Evolutionary conservation across 2,888 invertebrate genomes (phyloP).

Genomic region (Chloroclystis v-ata): DNA sequence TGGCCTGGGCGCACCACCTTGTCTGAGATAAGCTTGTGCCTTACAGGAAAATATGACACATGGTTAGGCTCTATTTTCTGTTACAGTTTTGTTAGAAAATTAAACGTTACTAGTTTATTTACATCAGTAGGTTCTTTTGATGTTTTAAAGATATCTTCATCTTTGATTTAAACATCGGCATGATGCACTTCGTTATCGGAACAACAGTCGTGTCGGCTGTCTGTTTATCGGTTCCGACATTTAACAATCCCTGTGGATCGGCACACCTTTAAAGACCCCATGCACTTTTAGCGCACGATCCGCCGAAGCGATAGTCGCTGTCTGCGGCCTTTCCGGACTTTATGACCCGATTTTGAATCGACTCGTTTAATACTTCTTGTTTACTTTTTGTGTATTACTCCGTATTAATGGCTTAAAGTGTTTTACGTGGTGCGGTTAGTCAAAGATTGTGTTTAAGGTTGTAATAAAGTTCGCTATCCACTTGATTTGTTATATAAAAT

Average conservation of each 20-base stretch:
- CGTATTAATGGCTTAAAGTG: too few relatives aligned
- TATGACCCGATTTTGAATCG: slow-evolving; percentile 2
- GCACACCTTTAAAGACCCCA: slow-evolving; percentile 22
- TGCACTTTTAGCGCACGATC: slow-evolving; percentile 12
- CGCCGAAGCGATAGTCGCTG: slow-evolving; percentile 4
- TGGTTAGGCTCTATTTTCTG: neutral
- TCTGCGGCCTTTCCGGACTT: neutral
- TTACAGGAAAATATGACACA: neutral
- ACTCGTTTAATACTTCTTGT: neutral
- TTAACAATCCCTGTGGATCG: slow-evolving; percentile 24
- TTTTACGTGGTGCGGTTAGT: too few relatives aligned
- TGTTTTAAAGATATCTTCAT: neutral
- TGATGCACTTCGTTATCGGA: slow-evolving; percentile 20
- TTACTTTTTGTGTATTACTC: neutral
- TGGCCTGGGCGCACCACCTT: neutral
- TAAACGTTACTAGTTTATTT: too few relatives aligned
- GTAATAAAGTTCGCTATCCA: too few relatives aligned
- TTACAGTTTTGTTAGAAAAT: neutral
- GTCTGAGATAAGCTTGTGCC: slow-evolving; percentile 1
- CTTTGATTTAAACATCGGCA: slow-evolving; percentile 11
- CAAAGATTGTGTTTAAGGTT: too few relatives aligned
- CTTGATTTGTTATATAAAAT: too few relatives aligned
- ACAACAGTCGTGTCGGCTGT: slow-evolving; percentile 23
- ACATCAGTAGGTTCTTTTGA: too few relatives aligned
- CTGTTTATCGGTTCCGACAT: slow-evolving; percentile 18